A percentile compares a stretch with the other conserved stretches of the same genome.
Conservation (phyloP, 1,140 invertebrate genomes). For the Cotesia glomerata region DNA sequence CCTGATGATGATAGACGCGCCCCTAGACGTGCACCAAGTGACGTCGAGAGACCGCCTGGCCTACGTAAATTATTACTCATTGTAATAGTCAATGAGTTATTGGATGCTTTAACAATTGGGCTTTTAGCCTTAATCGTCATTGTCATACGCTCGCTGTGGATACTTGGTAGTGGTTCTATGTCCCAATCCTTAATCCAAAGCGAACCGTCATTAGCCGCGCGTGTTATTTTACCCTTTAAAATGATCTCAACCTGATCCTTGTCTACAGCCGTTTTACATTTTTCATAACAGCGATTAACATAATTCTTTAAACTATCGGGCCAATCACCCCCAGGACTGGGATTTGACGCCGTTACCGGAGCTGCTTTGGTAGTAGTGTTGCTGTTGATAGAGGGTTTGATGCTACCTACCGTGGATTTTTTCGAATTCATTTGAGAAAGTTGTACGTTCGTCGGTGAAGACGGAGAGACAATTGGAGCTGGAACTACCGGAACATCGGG, state of each 20-base stretch:
- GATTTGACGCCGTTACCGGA: slow-evolving; percentile 36
- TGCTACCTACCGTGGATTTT: slow-evolving; percentile 43
- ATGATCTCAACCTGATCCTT: slow-evolving; percentile 94
- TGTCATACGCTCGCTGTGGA: slow-evolving; percentile 77
- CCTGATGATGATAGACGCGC: slow-evolving; percentile 53
- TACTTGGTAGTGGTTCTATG: slow-evolving; percentile 85
- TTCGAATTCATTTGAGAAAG: slow-evolving; percentile 37
- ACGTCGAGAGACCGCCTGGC: slow-evolving; percentile 60
- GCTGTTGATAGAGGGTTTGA: no score
- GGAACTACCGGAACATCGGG: slow-evolving; percentile 61
- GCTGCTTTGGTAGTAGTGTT: not conserved
- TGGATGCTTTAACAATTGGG: slow-evolving; percentile 40
- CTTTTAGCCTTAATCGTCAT: slow-evolving; percentile 64
- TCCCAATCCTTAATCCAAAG: slow-evolving; percentile 91
- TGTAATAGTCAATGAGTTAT: slow-evolving; percentile 37
- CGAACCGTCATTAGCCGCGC: slow-evolving; percentile 83
- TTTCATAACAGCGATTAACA: slow-evolving; percentile 88
- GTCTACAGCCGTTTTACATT: slow-evolving; percentile 84
- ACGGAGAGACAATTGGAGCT: slow-evolving; percentile 33
- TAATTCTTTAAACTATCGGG: slow-evolving; percentile 81
- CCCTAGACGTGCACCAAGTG: slow-evolving; percentile 65
- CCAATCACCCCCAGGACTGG: slow-evolving; percentile 67
- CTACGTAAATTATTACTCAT: slow-evolving; percentile 51
- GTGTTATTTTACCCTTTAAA: slow-evolving; percentile 90
- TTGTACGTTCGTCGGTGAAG: slow-evolving; percentile 40